Conservation (phyloP, 2,888 invertebrate species). For the Amphimallon solstitiale region DNA sequence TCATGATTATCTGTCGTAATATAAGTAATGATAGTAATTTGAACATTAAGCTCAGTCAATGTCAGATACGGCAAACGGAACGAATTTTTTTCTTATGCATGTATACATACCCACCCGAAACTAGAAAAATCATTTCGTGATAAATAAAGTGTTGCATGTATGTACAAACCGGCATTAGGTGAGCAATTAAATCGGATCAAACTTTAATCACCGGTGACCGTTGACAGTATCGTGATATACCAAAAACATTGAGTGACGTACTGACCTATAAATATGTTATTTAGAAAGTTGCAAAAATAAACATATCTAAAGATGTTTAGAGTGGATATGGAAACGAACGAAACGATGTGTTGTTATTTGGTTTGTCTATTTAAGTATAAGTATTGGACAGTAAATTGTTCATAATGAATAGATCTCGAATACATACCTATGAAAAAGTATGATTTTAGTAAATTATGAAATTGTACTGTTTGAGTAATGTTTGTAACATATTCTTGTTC, state of each 20-base stretch:
- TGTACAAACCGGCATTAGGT: neutral
- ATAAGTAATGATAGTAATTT: too few relatives aligned
- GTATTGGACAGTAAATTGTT: too few relatives aligned
- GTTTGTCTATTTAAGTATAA: too few relatives aligned
- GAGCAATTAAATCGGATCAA: slow-evolving; percentile 13
- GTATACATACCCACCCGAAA: neutral
- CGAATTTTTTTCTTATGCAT: neutral
- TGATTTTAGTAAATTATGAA: too few relatives aligned
- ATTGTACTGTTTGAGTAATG: too few relatives aligned
- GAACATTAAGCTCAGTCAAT: too few relatives aligned
- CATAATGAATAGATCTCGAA: too few relatives aligned
- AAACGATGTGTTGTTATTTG: too few relatives aligned
- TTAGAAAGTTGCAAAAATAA: slow-evolving; percentile 36
- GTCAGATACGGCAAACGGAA: neutral
- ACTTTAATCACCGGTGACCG: slow-evolving; percentile 2
- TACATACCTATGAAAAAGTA: too few relatives aligned
- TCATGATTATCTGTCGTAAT: too few relatives aligned
- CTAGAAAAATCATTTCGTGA: neutral
- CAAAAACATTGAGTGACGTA: slow-evolving; percentile 4
- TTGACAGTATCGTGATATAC: slow-evolving; percentile 27
- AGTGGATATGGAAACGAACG: too few relatives aligned
- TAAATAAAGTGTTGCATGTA: neutral
- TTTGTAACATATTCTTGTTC: too few relatives aligned
- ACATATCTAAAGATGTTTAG: slow-evolving; percentile 27
- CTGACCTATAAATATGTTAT: neutral